These are phyloP conservation scores for Chelon auratus DNA, from an alignment of 2,797 vertebrate species.

Conservation along the genomic window DNA sequence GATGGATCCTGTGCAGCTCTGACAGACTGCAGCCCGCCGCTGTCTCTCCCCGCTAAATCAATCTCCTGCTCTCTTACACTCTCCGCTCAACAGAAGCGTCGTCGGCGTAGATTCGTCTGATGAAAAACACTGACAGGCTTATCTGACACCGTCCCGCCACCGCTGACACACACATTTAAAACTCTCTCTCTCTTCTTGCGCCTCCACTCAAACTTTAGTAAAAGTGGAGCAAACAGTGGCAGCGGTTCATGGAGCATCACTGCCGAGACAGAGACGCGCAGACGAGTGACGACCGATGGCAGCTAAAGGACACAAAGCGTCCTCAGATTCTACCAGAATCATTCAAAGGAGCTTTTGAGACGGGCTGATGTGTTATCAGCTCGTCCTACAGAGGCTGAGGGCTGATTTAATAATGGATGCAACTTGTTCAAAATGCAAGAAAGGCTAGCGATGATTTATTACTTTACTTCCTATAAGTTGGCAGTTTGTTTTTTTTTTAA, in stretches of 20 bases:
- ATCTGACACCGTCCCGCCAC: constrained; percentile 43
- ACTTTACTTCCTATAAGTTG: constrained; percentile 29
- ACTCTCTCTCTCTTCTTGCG: background rate
- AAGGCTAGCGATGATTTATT: background rate
- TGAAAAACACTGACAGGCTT: constrained; percentile 61
- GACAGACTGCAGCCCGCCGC: constrained; percentile 59
- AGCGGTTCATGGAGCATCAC: constrained; percentile 23
- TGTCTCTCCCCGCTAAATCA: too few relatives aligned
- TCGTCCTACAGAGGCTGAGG: background rate
- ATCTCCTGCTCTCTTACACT: constrained; percentile 1
- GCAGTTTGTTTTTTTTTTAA: constrained; percentile 18
- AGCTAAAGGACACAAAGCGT: background rate
- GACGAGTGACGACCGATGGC: constrained; percentile 4
- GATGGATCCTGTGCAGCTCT: constrained; percentile 33
- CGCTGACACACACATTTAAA: constrained; percentile 31
- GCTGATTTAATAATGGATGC: background rate
- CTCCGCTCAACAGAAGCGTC: constrained; percentile 29
- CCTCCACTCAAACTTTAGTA: constrained; percentile 30
- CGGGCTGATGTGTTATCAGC: background rate
- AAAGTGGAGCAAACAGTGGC: constrained; percentile 50
- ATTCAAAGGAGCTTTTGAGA: background rate
- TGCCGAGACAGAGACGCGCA: background rate
- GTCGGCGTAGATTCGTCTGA: constrained; percentile 52
- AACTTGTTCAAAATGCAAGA: constrained; percentile 3
- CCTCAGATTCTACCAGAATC: constrained; percentile 6